Base-by-base conservation (phyloP, 2,888 invertebrate genomes). In the Catocala sponsa region DNA sequence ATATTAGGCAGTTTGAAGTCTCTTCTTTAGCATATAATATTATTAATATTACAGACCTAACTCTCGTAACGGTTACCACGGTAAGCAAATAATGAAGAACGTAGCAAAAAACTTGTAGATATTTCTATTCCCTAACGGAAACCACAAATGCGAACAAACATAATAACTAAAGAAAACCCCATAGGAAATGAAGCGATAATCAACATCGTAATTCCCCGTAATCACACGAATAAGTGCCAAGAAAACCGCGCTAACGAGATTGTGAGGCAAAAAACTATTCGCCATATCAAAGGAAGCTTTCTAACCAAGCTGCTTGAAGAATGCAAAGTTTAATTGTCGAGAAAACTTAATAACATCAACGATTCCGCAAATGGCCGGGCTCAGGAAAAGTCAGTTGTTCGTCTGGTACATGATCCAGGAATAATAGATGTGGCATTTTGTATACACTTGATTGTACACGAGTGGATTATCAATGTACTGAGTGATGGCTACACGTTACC, bases 311-410 rank as follows among this genome's bases (percentile, higher is more conserved):
- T 64, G 65, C 66, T 78, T 65, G 7, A 74, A 79, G 86, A 85
- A 86, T 82, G 83, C 78, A 78, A 73, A 80, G 79, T 81, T 86
- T 89, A 87, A 89, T 88, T 87, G 88, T 83, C 67, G 88, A 82
- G 90, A 88, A 90, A 90, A 85, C 80, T 87, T 90, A 89, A 90
- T 89, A 89, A 88, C 83, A 74, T 70, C 65, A 46, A 44, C 55
- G 49, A 72, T 70, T 75, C 82, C 79, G 78, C 83, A 84, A 82
- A 87, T 81, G 87, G 87, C 65, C 68, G 76, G 56, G 72, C 76
- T 69, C 57, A 68, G 65, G 80, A 82, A 83, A 58, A 79, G 79
- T 66, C 50, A 58, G 67, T 55, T 64, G 61, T 73, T 67, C 66
- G 62, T 67, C 63, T 61, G 51, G 52, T 56, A 48, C 41, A 10